These are phyloP conservation scores for Euzetes globulus DNA, from an alignment of 2,888 invertebrate species.

Conservation along the genomic window DNA sequence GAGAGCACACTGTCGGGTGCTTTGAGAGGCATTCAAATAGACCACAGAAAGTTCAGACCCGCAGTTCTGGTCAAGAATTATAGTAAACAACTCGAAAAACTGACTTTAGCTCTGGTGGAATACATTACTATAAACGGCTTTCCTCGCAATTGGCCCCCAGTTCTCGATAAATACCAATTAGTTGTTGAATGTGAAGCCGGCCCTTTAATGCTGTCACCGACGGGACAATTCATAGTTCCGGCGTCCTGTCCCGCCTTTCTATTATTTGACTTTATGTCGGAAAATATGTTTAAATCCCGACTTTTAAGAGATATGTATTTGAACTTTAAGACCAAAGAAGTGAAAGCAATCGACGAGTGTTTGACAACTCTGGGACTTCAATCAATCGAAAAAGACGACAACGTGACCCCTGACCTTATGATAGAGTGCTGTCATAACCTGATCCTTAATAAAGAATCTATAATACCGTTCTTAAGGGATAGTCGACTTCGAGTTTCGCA, in stretches of 20 bases:
- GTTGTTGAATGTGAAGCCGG: conserved; percentile 87
- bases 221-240: conserved; percentile 86
- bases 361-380: conserved; percentile 59
- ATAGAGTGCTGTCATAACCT: conserved; percentile 72
- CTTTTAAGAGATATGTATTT: conserved; percentile 51
- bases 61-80: conserved; percentile 79
- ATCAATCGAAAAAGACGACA: conserved; percentile 78
- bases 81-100: conserved; percentile 69
- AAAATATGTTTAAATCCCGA: conserved; percentile 66
- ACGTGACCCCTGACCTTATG: conserved; percentile 81
- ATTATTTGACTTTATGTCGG: conserved; percentile 71
- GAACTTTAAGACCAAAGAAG: conserved; percentile 57
- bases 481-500: conserved; percentile 72
- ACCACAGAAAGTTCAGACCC: conserved; percentile 72
- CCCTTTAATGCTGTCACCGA: conserved; percentile 83
- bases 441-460: conserved; percentile 49
- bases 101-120: conserved; percentile 77
- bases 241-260: conserved; percentile 81
- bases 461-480: conserved; percentile 55
- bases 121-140: conserved; percentile 59
- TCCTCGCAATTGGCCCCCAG: conserved; percentile 64
- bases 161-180: conserved; percentile 66
- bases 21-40: conserved; percentile 71
- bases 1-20: conserved; percentile 32
- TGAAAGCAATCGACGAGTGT: conserved; percentile 61